Evolutionary conservation across 2,113 vertebrate genomes (phyloP), one percentile per base, ranked within the genome.

Genomic region (Desmodus rotundus): DNA sequence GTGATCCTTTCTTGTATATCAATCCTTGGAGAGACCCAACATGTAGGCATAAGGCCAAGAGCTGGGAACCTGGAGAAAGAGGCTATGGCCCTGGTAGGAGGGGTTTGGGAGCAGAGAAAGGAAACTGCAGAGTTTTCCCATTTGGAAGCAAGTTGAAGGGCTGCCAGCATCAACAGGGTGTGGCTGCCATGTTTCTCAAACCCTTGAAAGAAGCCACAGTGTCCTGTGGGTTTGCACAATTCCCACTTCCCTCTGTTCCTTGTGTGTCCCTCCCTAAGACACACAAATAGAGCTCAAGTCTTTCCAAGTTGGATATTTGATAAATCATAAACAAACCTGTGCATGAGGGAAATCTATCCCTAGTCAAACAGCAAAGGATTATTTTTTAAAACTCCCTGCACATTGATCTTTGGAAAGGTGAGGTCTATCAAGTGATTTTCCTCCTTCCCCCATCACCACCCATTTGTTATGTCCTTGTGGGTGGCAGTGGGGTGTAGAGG

Each of bases 81-180:
- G 38, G 68, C 20, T 45, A 54, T 65, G 33, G 16, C 68, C 5
- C 81, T 73, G 19, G 54, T 15, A 50, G 13, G 82, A 70, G 47
- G n/a, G 31, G 20, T 9, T 72, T 82, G 33, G 17, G 76, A 78
- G 28, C 17, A 22, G 61, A 80, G 45, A 76, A 76, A 31, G 65
- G 24, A 85, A 87, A 63, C 20, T 33, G 24, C 10, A 78, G 28
- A 73, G 31, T 86, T 96, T 96, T 96, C 89, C 93, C 86, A 45
- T 94, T 58, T 91, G 78, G 80, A 81, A 14, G 28, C 28, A 65
- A 85, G 41, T 4, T 67, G 73, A 68, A 94, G 81, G 56, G 24
- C 47, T 74, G 81, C 95, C 95, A 89, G 33, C 22, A 78, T 9
- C 61, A 90, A 41, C n/a, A 92, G 77, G 77, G 86, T 50, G 85